Evolutionary conservation across 37 sponge, comb jelly and placozoan species (phyloP), one percentile per base, ranked within the genome.

Genomic region (Beroe forskalii): DNA sequence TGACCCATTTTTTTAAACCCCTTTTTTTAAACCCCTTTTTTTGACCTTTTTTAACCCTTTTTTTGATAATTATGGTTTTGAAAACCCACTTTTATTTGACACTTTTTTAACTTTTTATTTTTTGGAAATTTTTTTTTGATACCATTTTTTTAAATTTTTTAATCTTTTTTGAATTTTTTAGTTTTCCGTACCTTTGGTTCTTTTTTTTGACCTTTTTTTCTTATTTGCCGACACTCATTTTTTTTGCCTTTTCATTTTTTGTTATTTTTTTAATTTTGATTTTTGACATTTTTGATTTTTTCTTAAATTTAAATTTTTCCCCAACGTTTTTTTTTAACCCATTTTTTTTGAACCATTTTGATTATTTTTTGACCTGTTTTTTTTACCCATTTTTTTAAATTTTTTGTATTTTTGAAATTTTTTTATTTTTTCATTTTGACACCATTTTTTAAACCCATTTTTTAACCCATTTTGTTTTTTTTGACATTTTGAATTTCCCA

Each of bases 391-490:
- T 17, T 55, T 17, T 19, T 17, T 55, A 55, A 9, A 55, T 55
- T 55, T 55, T 55, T 9, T 55, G 9, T 55, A 19, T 55, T 55
- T 55, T 55, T 55, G 9, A 55, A 19, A 19, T 64, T 64, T 14
- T 64, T 64, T 64, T 64, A n/a, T 64, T 64, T 64, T 64, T 27
- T 64, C 20, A n/a, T 64, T 64, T 64, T 27, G 4, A n/a, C 20
- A n/a, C 20, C 20, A n/a, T 64, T 64, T 64, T 64, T 64, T 64
- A n/a, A 25, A 25, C 20, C 20, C 6, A n/a, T 64, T 64, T 24
- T 64, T 64, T 64, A 27, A n/a, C 20, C 20, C 20, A n/a, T 14
- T 64, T 64, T 64, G 8, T 64, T 14, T 64, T 64, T 24, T 24
- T 64, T 64, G 8, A n/a, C 20, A n/a, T 27, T 64, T 24, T 64